phyloP scores from a whole-genome alignment of 2,797 vertebrate genomes.

The Argentina silus region DNA sequence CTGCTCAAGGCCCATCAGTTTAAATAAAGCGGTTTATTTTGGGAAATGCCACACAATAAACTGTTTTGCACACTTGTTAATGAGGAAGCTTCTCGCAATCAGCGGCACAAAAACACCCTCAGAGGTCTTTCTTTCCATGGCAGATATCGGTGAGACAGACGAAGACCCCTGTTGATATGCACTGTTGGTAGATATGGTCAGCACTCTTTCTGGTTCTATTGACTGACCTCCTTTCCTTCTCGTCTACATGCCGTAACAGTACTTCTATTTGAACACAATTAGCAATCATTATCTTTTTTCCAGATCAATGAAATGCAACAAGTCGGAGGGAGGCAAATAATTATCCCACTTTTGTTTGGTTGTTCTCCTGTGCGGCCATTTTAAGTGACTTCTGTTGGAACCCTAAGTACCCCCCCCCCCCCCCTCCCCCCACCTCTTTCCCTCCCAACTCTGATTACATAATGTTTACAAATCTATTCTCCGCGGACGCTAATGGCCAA shows the following conservation, averaged over 20 bases:
- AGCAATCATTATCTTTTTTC: slow-evolving; percentile 19
- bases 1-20: slow-evolving; percentile 71
- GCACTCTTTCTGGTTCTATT: slow-evolving; percentile 20
- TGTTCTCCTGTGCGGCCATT: slow-evolving; percentile 17
- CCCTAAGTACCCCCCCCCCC: neutral
- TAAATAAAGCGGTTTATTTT: slow-evolving; percentile 88
- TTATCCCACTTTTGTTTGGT: slow-evolving; percentile 18
- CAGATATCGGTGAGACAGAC: neutral
- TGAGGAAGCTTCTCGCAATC: slow-evolving; percentile 82
- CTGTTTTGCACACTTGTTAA: slow-evolving; percentile 85
- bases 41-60: slow-evolving; percentile 88
- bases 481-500: slow-evolving; percentile 30
- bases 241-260: neutral
- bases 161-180: neutral
- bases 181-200: neutral
- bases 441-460: slow-evolving; percentile 29
- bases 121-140: slow-evolving; percentile 68
- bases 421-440: slow-evolving; percentile 11
- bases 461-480: slow-evolving; percentile 21
- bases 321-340: slow-evolving; percentile 23
- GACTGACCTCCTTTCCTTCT: neutral
- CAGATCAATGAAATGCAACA: slow-evolving; percentile 12
- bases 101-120: slow-evolving; percentile 81
- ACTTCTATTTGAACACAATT: slow-evolving; percentile 26
- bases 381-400: slow-evolving; percentile 24